Base-by-base conservation (phyloP, 2,113 vertebrate species). In the Zootoca vivipara region DNA sequence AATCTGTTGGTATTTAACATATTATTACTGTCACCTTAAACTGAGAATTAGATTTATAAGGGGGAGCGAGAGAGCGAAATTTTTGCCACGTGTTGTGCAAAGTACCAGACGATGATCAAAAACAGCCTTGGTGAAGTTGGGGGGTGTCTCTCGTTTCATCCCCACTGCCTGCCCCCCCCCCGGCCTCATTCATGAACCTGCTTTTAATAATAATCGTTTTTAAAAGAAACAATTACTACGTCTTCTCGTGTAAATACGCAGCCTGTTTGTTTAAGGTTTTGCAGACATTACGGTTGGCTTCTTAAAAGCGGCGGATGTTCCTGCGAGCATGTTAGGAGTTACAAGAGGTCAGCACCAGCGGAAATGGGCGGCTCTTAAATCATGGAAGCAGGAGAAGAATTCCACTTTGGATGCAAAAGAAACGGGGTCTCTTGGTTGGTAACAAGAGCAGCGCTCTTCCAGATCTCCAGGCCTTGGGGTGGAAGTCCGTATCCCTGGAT, bases 141-240 rank as follows among this genome's bases (percentile, higher is more conserved):
- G 90, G 16, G 3, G 1, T 91, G 83, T 46, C 74, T 4, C 90
- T 93, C 87, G 75, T 89, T 88, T 46, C 87, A 89, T 91, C 91
- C 89, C n/a, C 82, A 0, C 62, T 82, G 56, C 2, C 83, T 46
- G 78, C 90, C 0, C 62, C 64, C 30, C 5, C 4, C 20, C n/a
- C n/a, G n/a, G 38, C 74, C 74, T 1, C 86, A 82, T 62, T 89
- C 87, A 93, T 88, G 89, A 92, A 94, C 89, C 94, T 95, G 94
- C 85, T 93, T 87, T 85, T 72, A 83, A 87, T 92, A 65, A 88
- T 82, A 0, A 78, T 87, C 0, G 15, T 64, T 83, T 83, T 78
- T n/a, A 5, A 42, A 87, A 81, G 0, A 0, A 0, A 1, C 42
- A 15, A n/a, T 65, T 4, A 26, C 0, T 12, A 30, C 20, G 69